Evolutionary conservation across 2,888 invertebrate genomes (phyloP), one percentile per base, ranked within the genome.

Genomic region (Dermolepida albohirtum): DNA sequence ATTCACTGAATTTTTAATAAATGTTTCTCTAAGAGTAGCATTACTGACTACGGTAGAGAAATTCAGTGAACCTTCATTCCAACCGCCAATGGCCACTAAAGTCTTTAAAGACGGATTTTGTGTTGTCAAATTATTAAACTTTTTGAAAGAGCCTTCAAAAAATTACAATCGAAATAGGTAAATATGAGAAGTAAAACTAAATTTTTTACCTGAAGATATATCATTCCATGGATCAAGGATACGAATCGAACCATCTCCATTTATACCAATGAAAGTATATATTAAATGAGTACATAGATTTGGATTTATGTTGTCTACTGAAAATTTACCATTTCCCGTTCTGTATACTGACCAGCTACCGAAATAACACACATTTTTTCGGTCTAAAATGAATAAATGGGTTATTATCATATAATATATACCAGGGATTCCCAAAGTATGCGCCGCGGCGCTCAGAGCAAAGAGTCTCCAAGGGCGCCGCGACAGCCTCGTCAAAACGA

Each of bases 341-440:
- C 93, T 86, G 76, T 93, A 92, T 0, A 87, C 87, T 0, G 93
- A 87, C 94, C 94, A 94, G 7, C 90, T 88, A 1, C 92, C 92
- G 72, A 89, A 90, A 81, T 93, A 94, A 75, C 94, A 93, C 0
- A 92, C 85, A 0, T 93, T 83, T 69, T 86, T 83, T 69, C 86
- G 83, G 71, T 88, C 90, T 91, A 76, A 0, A 80, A 27, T 55
- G 0, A 43, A n/a, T n/a, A 12, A 63, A 34, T 34, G 10, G 6
- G 1, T 34, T 6, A 34, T 34, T 22, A 22, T 22, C 22, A 1
- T 22, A 22, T 22, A 22, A 22, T 22, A 22, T 22, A 22, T 22
- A n/a, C n/a, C n/a, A n/a, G n/a, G n/a, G n/a, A n/a, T n/a, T n/a
- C n/a, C n/a, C n/a, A n/a, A n/a, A n/a, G n/a, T n/a, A n/a, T n/a